A percentile compares a stretch with the other conserved stretches of the same genome.
These are phyloP conservation scores for Eonycteris spelaea DNA, from an alignment of 2,113 vertebrate genomes.

Conservation along the genomic window DNA sequence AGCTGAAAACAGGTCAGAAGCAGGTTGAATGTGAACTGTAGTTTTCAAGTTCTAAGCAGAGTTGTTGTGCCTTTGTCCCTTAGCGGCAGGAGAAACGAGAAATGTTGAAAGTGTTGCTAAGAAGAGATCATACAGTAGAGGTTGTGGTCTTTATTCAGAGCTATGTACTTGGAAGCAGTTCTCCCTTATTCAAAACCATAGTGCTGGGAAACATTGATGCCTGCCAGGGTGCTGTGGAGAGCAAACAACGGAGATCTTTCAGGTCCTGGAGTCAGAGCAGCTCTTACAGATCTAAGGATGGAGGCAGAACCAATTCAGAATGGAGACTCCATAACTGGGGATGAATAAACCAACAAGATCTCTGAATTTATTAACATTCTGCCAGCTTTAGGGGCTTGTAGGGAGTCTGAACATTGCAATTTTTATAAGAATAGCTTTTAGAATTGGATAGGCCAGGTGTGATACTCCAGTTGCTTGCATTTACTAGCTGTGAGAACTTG, in stretches of 20 bases:
- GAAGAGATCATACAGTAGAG: neutral
- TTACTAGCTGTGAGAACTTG: neutral
- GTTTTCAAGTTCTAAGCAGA: neutral
- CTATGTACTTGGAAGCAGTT: neutral
- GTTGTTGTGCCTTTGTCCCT: constrained; percentile 23
- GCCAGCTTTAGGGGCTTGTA: neutral
- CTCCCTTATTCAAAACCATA: neutral
- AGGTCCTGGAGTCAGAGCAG: neutral
- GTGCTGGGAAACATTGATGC: neutral
- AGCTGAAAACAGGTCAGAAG: constrained; percentile 28
- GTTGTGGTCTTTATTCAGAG: neutral
- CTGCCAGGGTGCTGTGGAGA: neutral
- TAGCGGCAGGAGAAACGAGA: neutral
- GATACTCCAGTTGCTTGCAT: neutral
- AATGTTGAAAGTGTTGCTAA: neutral
- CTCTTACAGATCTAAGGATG: neutral
- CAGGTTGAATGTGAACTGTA: neutral
- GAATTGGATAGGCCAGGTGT: neutral
- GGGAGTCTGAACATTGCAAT: neutral
- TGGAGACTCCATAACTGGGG: neutral
- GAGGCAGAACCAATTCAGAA: neutral
- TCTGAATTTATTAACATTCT: neutral
- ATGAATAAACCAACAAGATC: too few species aligned
- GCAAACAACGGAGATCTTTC: neutral
- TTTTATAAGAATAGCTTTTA: neutral